Conservation (phyloP, 2,113 vertebrate genomes). For the Mus pahari region DNA sequence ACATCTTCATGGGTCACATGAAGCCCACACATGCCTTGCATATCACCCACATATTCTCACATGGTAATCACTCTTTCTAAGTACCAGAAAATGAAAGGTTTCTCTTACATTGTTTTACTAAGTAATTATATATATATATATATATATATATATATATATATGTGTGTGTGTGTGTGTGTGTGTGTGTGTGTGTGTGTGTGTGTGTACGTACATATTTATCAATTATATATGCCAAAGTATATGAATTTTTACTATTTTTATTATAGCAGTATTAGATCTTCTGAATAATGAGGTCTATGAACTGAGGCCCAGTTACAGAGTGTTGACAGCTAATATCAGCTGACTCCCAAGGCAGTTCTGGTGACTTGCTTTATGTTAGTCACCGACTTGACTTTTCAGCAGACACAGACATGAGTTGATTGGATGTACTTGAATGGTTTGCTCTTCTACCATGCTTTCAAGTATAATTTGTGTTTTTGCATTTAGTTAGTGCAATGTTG, state of each 20-base stretch:
- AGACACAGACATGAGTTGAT: not conserved
- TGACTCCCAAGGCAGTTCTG: not conserved
- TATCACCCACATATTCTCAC: not conserved
- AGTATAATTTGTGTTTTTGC: conserved; percentile 11
- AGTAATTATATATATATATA: too few relatives aligned
- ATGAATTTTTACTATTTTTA: conserved; percentile 1
- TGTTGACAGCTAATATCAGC: not conserved
- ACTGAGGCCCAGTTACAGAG: not conserved
- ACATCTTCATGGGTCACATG: not conserved
- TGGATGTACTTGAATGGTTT: not conserved
- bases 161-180: too few relatives aligned
- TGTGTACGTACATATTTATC: not conserved
- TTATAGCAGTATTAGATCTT: not conserved
- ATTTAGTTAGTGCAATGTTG: conserved; percentile 21
- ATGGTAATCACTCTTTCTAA: not conserved
- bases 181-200: too few relatives aligned
- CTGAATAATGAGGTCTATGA: not conserved
- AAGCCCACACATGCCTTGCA: not conserved
- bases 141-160: too few relatives aligned
- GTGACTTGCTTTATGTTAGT: not conserved
- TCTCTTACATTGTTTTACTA: conserved; percentile 9
- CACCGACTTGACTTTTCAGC: not conserved
- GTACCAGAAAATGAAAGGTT: conserved; percentile 18
- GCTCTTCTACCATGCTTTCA: not conserved
- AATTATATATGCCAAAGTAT: not conserved